These are phyloP conservation scores for Chaenocephalus aceratus DNA, from an alignment of 2,113 vertebrate genomes.

Conservation along the genomic window DNA sequence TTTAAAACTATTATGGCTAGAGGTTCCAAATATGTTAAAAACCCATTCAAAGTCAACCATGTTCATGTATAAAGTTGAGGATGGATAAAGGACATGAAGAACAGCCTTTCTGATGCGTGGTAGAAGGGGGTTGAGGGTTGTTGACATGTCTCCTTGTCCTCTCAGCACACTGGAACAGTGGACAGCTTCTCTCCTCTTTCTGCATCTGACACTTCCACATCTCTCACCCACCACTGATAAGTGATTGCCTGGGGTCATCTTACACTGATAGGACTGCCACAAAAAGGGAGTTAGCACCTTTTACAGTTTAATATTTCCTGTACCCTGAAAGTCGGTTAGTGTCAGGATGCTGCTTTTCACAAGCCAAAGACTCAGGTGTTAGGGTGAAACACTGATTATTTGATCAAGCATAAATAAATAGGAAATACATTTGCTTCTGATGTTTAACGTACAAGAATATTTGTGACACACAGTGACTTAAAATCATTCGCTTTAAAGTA, in stretches of 20 bases:
- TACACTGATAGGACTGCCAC: constrained; percentile 69
- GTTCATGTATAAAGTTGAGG: not conserved
- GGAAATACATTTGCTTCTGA: not conserved
- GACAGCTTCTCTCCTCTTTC: constrained; percentile 74
- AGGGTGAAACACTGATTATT: constrained; percentile 6
- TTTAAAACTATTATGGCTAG: not conserved
- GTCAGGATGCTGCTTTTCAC: constrained; percentile 14
- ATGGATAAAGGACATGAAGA: not conserved
- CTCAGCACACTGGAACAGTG: constrained; percentile 52
- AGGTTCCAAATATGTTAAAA: not conserved
- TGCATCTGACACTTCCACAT: constrained; percentile 66
- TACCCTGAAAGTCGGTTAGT: constrained; percentile 24
- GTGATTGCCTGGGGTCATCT: constrained; percentile 80
- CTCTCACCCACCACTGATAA: constrained; percentile 78
- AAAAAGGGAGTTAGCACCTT: constrained; percentile 78
- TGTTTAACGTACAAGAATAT: not conserved
- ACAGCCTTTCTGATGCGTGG: constrained; percentile 5
- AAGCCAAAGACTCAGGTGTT: constrained; percentile 5
- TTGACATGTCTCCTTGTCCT: constrained; percentile 49
- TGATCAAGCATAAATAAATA: not conserved
- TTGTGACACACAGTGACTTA: not conserved
- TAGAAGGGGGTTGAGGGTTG: constrained; percentile 30
- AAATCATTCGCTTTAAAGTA: no score
- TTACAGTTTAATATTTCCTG: constrained; percentile 78
- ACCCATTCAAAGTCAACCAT: not conserved